Conservation (phyloP, 2,113 vertebrate genomes). For the Tragulus kanchil region DNA sequence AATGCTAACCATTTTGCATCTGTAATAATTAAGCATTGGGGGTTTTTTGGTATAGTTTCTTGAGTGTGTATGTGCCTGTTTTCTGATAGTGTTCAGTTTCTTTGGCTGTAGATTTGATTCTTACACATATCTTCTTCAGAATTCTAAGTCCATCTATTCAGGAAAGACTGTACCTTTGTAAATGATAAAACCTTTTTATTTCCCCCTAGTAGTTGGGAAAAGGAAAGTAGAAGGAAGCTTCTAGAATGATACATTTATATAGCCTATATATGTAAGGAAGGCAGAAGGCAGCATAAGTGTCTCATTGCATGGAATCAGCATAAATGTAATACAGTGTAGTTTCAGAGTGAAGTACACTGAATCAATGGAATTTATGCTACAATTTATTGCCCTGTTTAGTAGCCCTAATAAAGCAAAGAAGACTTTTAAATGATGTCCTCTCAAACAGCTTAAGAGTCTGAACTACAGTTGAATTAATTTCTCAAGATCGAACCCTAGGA, state of each 20-base stretch:
- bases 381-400: conserved; percentile 75
- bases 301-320: conserved; percentile 47
- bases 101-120: conserved; percentile 71
- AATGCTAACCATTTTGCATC: conserved; percentile 82
- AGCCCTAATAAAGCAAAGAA: conserved; percentile 74
- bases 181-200: conserved; percentile 76
- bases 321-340: conserved; percentile 59
- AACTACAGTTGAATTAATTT: conserved; percentile 78
- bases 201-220: conserved; percentile 34
- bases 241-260: conserved; percentile 61
- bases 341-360: conserved; percentile 61
- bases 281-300: conserved; percentile 47
- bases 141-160: conserved; percentile 77
- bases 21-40: conserved; percentile 77
- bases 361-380: conserved; percentile 78
- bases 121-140: conserved; percentile 75
- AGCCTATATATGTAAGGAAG: conserved; percentile 69
- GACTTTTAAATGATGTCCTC: conserved; percentile 76
- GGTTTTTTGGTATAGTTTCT: neutral
- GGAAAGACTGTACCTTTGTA: conserved; percentile 54
- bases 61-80: neutral
- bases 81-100: conserved; percentile 64
- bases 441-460: conserved; percentile 61
- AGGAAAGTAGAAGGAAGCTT: conserved; percentile 48
- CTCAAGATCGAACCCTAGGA: conserved; percentile 71